Percentiles rank a stretch among this genome's conserved stretches.
Evolutionary conservation across 2,113 vertebrate genomes (phyloP).

Genomic region (Myotis yumanensis): DNA sequence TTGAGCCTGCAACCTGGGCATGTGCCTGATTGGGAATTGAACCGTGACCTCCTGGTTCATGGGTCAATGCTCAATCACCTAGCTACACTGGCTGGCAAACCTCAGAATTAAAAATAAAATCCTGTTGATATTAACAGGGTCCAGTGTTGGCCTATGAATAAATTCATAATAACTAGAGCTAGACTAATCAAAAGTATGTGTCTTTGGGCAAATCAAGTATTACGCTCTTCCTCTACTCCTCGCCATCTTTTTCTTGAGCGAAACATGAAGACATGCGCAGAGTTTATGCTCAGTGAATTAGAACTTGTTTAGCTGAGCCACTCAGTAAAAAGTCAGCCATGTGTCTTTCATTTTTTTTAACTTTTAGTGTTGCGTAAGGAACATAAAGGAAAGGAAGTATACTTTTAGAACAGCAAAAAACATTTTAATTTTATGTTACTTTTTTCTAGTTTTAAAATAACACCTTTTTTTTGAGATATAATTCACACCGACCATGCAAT

Average conservation of each 20-base stretch:
- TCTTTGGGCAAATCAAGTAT: conserved; percentile 26
- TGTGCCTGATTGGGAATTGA: too few species aligned
- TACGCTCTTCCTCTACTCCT: background rate
- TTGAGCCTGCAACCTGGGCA: too few species aligned
- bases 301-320: conserved; percentile 55
- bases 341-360: background rate
- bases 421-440: conserved; percentile 7
- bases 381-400: background rate
- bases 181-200: background rate
- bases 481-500: background rate
- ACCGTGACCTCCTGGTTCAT: too few species aligned
- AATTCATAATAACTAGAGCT: background rate
- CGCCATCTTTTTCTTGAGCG: conserved; percentile 32
- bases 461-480: background rate
- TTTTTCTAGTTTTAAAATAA: conserved; percentile 49
- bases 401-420: conserved; percentile 41
- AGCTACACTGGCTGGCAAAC: background rate
- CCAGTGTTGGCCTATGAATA: background rate
- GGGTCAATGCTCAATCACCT: too few species aligned
- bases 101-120: background rate
- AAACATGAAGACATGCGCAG: conserved; percentile 14
- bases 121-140: background rate
- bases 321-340: conserved; percentile 9
- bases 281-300: conserved; percentile 31
- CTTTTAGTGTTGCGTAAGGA: background rate